These are phyloP conservation scores for Drosophila emarginata DNA, from an alignment of 2,888 invertebrate genomes.

Conservation along the genomic window DNA sequence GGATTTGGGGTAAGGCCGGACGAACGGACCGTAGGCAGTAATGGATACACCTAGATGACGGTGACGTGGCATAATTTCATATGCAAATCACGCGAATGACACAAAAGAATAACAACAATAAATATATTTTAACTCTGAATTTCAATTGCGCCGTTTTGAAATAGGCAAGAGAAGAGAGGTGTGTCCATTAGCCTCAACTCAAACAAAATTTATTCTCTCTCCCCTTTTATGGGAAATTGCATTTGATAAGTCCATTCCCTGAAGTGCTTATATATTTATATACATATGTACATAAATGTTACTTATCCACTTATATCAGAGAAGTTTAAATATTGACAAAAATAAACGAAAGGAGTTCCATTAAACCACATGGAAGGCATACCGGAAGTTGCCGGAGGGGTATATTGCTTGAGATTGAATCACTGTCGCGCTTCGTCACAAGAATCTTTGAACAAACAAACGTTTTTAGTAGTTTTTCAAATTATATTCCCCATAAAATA, in stretches of 20 bases:
- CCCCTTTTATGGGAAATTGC: slow-evolving; percentile 1
- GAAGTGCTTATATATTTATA: not conserved
- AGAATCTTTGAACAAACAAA: too few species aligned
- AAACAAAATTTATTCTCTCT: not conserved
- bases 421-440: too few species aligned
- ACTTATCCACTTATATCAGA: not conserved
- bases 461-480: too few species aligned
- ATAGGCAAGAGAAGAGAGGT: not conserved
- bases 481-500: too few species aligned
- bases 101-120: slow-evolving; percentile 32
- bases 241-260: not conserved
- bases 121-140: slow-evolving; percentile 52
- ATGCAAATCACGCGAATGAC: slow-evolving; percentile 66
- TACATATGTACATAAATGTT: too few species aligned
- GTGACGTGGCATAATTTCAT: slow-evolving; percentile 58
- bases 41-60: slow-evolving; percentile 4
- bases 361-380: not conserved
- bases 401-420: too few species aligned
- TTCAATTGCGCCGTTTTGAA: slow-evolving; percentile 61
- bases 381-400: too few species aligned
- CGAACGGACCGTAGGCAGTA: not conserved
- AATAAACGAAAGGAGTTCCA: slow-evolving; percentile 1
- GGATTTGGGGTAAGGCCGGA: not conserved
- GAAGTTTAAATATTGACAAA: not conserved
- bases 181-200: slow-evolving; percentile 3